Conservation (phyloP, 2,888 invertebrate species). For the Drosophila kokeensis region DNA sequence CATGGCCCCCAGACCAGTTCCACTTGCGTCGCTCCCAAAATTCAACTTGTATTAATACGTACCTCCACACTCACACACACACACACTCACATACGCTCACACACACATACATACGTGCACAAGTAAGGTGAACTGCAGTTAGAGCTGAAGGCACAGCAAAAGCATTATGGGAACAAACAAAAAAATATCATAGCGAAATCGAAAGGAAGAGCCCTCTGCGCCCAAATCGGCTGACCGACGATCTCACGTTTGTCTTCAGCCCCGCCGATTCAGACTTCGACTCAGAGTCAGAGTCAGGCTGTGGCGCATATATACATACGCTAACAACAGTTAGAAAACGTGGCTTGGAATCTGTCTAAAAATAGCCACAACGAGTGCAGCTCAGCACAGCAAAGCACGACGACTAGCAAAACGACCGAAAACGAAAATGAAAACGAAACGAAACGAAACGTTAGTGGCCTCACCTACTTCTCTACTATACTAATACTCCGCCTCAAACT, state of each 20-base stretch:
- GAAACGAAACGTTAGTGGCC: constrained; percentile 61
- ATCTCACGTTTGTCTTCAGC: constrained; percentile 76
- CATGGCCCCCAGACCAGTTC: constrained; percentile 75
- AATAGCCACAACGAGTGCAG: constrained; percentile 80
- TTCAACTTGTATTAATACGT: constrained; percentile 69
- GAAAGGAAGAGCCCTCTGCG: constrained; percentile 84
- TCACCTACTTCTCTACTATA: constrained; percentile 61
- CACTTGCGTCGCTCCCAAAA: constrained; percentile 81
- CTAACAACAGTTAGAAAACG: constrained; percentile 84
- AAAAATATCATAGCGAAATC: constrained; percentile 81
- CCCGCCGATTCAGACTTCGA: constrained; percentile 35
- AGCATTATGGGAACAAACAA: constrained; percentile 81
- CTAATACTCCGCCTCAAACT: constrained; percentile 47
- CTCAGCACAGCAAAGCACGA: constrained; percentile 39
- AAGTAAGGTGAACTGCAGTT: constrained; percentile 29
- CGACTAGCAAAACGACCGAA: constrained; percentile 51
- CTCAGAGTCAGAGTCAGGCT: constrained; percentile 3
- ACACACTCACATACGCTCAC: constrained; percentile 8
- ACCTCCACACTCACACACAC: constrained; percentile 3
- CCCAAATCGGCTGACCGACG: constrained; percentile 64
- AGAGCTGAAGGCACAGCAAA: constrained; percentile 44
- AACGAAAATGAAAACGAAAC: constrained; percentile 60
- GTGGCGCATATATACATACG: constrained; percentile 51
- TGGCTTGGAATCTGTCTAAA: constrained; percentile 84
- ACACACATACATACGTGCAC: constrained; percentile 19